Evolutionary conservation across 2,113 vertebrate genomes (phyloP), one percentile per base, ranked within the genome.

Genomic region (Lipophrys pholis): DNA sequence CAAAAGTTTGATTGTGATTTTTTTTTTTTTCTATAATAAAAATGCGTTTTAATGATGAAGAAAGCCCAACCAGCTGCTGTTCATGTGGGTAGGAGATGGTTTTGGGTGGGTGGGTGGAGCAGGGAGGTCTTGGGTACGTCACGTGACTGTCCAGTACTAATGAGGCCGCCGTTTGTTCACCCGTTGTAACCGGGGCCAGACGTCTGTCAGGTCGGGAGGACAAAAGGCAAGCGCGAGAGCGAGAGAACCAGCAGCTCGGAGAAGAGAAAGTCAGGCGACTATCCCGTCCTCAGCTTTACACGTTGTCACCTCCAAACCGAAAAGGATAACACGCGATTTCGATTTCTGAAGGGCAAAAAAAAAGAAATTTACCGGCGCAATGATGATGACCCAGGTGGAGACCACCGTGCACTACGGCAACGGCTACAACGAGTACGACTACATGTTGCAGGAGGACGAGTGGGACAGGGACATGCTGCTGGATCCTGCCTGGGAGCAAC

Each of bases 401-500:
- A 93, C 80, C 57, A 89, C 76, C 21, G 79, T 93, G 66, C 86
- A 74, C 56, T 95, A 94, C 53, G 90, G 91, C n/a, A 93, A 95
- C 67, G 94, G 94, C 80, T 92, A 91, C 21, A 30, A 30, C 61
- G 86, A 93, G 84, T 81, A 94, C 0, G 86, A 86, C 36, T 95
- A 95, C 80, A 95, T 95, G 94, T 8, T 84, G 0, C 94, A 94
- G 87, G 94, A 95, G 81, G 94, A 95, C 0, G 94, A 95, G 12
- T 95, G 94, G 94, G 94, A 95, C 89, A 66, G 94, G 75, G 94
- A 95, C 88, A 89, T 94, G 86, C 77, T 95, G 17, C 86, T 95
- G 80, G 94, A 95, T 84, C 94, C 94, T 0, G 94, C 94, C 48
- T 95, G 94, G 94, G 94, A 95, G 48, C 94, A 94, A 70, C 94